Percentiles rank a stretch among this genome's conserved stretches.
These are phyloP conservation scores for Ernsta delagoae DNA, from an alignment of 2,888 invertebrate genomes.

Conservation along the genomic window DNA sequence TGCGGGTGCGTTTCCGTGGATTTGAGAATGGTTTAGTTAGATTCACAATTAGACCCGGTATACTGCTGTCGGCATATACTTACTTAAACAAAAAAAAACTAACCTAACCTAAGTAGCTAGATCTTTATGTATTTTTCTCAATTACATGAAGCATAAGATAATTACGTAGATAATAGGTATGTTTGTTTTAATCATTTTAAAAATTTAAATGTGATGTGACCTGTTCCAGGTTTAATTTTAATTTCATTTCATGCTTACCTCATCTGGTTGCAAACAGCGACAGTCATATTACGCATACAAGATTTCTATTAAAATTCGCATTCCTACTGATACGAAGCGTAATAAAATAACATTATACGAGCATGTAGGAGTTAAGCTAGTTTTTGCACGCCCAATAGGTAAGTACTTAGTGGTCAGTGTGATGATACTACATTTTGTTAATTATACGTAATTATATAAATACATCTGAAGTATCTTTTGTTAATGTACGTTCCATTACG, in stretches of 20 bases:
- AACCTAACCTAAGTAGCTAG: too few species aligned
- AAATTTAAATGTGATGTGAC: background rate
- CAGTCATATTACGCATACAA: conserved; percentile 21
- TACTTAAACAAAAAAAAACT: too few species aligned
- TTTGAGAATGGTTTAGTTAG: too few species aligned
- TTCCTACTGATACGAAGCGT: conserved; percentile 29
- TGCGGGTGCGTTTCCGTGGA: too few species aligned
- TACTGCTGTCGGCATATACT: too few species aligned
- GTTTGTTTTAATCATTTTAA: too few species aligned
- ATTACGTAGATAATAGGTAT: too few species aligned
- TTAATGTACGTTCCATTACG: background rate
- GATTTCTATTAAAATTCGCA: conserved; percentile 35
- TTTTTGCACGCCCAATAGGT: background rate
- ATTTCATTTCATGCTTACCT: conserved; percentile 4
- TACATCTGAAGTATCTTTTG: background rate
- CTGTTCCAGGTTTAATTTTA: background rate
- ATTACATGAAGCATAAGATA: too few species aligned
- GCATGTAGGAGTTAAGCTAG: conserved; percentile 25
- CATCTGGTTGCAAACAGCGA: conserved; percentile 25
- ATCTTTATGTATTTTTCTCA: too few species aligned
- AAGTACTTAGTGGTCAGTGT: conserved; percentile 5
- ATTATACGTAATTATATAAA: conserved; percentile 3
- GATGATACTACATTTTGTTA: conserved; percentile 6
- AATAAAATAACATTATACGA: conserved; percentile 32
- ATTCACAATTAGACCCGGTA: too few species aligned